A percentile compares a stretch with the other conserved stretches of the same genome.
Evolutionary conservation across 2,113 vertebrate species (phyloP).

Genomic region (Stegostoma tigrinum): DNA sequence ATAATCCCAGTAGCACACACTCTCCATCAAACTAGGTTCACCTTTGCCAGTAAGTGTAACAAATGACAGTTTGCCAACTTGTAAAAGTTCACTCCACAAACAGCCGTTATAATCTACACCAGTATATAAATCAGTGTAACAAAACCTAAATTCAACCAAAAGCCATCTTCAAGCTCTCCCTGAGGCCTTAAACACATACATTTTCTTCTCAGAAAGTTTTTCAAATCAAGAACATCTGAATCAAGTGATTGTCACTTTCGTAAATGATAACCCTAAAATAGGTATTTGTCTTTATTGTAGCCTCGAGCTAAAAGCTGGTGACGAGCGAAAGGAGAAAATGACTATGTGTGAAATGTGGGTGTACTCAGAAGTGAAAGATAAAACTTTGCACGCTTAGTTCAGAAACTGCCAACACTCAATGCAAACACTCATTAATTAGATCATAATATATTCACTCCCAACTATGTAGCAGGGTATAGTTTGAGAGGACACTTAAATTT

Average conservation of each 20-base stretch:
- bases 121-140: background rate
- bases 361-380: background rate
- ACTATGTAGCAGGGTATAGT: background rate
- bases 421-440: background rate
- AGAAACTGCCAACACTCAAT: background rate
- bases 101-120: background rate
- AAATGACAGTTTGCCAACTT: background rate
- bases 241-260: background rate
- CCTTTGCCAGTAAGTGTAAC: background rate
- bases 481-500: background rate
- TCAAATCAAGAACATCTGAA: background rate
- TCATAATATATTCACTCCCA: background rate
- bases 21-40: background rate
- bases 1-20: background rate
- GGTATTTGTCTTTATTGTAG: background rate
- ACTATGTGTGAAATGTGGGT: background rate
- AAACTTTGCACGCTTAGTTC: too few relatives aligned
- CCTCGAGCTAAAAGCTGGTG: background rate
- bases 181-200: background rate
- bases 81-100: background rate
- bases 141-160: background rate
- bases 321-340: background rate
- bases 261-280: background rate
- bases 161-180: background rate
- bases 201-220: background rate